Base-by-base conservation (phyloP, 1,140 invertebrate genomes). In the Brachionus calyciflorus region DNA sequence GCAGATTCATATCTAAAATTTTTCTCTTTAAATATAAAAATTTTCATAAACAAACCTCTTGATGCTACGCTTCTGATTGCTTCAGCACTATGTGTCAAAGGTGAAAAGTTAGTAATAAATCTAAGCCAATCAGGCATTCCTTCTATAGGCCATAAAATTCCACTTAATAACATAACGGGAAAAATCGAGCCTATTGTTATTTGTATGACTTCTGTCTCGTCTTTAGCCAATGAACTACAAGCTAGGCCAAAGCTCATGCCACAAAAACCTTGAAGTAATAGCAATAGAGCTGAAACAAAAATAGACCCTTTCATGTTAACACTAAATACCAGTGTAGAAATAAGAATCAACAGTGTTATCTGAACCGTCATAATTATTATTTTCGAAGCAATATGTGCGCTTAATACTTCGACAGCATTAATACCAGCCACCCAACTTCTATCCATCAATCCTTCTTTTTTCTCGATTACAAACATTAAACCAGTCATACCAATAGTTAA, bases 321-420 rank as follows among this genome's bases (percentile, higher is more conserved):
- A 48, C 81, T 48, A 63, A 83, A 83, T 21, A 93, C 88, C 0
- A 89, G 86, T 80, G 96, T 93, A 44, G 91, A 89, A 76, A 94
- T 90, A 48, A 93, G 88, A 1, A 96, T 87, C 51, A 95, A 91
- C 5, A 95, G 85, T 0, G 90, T 88, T 0, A 93, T 92, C 87
- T 96, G 94, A 0, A 93, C 91, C 65, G 91, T 90, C 91, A 96
- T 93, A 9, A 96, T 92, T 14, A 94, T 89, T 81, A 96, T 93
- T 86, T 96, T 93, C 0, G 93, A 94, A 3, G 93, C 88, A 12
- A 96, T 91, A 81, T 96, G 93, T 6, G 92, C 93, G 80, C 94
- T 90, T 48, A 96, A 88, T 78, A 96, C 91, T 87, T 96, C 93
- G 1, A 90, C 89, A 0, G 92, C 91, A 0, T 90, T 90, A 0